Conservation (phyloP, 2,888 invertebrate genomes). For the Dryomyza anilis region DNA sequence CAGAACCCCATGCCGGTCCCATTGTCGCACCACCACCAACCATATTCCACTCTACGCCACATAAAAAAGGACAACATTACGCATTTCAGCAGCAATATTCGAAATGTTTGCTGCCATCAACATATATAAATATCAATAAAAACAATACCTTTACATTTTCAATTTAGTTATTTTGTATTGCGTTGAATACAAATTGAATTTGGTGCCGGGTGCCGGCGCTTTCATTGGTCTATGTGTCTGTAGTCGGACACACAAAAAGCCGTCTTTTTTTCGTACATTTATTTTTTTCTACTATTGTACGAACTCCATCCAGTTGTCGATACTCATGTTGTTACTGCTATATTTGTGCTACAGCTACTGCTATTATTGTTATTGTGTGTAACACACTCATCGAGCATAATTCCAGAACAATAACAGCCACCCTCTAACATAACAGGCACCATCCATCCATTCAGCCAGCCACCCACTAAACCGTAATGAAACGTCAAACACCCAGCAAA, state of each 20-base stretch:
- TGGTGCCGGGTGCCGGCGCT: background rate
- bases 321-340: background rate
- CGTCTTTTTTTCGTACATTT: background rate
- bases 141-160: conserved; percentile 18
- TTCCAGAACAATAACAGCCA: conserved; percentile 22
- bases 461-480: background rate
- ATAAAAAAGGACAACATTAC: conserved; percentile 19
- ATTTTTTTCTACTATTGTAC: background rate
- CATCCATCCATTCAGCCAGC: too few species aligned
- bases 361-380: conserved; percentile 18
- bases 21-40: background rate
- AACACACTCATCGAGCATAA: conserved; percentile 22
- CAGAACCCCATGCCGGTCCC: background rate
- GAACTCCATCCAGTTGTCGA: background rate
- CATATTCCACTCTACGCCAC: background rate
- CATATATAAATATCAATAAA: conserved; percentile 1
- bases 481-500: background rate
- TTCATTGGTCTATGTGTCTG: too few species aligned
- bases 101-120: too few species aligned
- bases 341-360: background rate
- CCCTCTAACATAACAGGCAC: too few species aligned
- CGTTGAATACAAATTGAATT: conserved; percentile 25
- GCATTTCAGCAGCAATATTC: background rate
- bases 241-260: too few species aligned
- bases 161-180: conserved; percentile 17